Evolutionary conservation across 2,797 vertebrate species (phyloP).

Genomic region (Microctenopoma lineatum): DNA sequence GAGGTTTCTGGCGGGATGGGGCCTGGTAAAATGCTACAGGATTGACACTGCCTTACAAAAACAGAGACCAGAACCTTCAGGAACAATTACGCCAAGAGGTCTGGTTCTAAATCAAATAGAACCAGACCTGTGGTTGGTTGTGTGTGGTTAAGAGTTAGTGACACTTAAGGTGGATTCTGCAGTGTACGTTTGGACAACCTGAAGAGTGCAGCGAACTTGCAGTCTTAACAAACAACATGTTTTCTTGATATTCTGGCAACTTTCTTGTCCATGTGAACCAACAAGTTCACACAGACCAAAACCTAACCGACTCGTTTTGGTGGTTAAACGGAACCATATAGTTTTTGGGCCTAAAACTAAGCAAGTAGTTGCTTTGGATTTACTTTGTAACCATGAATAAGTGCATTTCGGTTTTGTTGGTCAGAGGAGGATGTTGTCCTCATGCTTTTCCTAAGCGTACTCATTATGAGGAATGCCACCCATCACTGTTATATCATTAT

Average conservation of each 20-base stretch:
- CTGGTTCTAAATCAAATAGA: background rate
- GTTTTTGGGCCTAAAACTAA: too few species aligned
- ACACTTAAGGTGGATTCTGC: background rate
- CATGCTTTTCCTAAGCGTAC: background rate
- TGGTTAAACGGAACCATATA: background rate
- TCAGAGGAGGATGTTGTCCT: background rate
- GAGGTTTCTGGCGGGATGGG: constrained; percentile 12
- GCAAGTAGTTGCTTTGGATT: too few species aligned
- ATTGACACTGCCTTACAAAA: constrained; percentile 6
- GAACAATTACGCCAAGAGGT: background rate
- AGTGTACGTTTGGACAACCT: background rate
- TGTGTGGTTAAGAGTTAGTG: background rate
- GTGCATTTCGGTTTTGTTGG: background rate
- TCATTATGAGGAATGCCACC: background rate
- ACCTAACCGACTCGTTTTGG: background rate
- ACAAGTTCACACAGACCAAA: too few species aligned
- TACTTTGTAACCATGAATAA: background rate
- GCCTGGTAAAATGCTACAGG: background rate
- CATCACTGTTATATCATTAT: background rate
- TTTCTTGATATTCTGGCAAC: background rate
- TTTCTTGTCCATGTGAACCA: too few species aligned
- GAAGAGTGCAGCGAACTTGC: too few species aligned
- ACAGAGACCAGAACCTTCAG: background rate
- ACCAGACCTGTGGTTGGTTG: too few species aligned
- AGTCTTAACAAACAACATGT: too few species aligned